phyloP scores from a whole-genome alignment of 1,140 invertebrate genomes.

The Drosophila punjabiensis region DNA sequence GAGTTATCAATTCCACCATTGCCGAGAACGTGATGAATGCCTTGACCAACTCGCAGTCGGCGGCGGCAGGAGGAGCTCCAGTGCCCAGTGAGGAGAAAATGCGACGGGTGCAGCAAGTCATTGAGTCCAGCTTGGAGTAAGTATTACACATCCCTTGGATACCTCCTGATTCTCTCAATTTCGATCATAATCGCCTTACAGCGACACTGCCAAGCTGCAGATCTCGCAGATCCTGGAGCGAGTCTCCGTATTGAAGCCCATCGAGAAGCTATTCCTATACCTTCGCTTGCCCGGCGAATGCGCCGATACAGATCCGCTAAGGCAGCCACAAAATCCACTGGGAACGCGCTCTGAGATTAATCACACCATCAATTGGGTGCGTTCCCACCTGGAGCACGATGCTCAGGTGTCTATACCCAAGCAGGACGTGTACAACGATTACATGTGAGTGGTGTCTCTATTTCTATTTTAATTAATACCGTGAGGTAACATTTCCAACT shows the following conservation, averaged over 20 bases:
- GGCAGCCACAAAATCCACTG: conserved; percentile 92
- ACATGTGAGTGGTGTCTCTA: conserved; percentile 88
- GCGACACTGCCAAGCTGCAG: conserved; percentile 87
- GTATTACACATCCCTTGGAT: not conserved
- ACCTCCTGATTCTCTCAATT: not conserved
- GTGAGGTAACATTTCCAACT: not conserved
- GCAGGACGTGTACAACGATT: conserved; percentile 98
- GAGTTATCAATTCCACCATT: conserved; percentile 73
- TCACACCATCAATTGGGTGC: conserved; percentile 97
- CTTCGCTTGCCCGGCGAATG: conserved; percentile 93
- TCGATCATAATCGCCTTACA: conserved; percentile 53
- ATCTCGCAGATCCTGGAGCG: conserved; percentile 89
- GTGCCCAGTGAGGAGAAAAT: conserved; percentile 68
- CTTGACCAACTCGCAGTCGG: conserved; percentile 33
- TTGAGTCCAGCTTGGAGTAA: conserved; percentile 80
- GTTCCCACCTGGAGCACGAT: conserved; percentile 97
- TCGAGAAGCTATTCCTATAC: conserved; percentile 94
- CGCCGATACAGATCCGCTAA: conserved; percentile 87
- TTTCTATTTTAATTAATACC: not conserved
- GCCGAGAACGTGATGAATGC: conserved; percentile 77
- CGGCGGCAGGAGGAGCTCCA: conserved; percentile 12
- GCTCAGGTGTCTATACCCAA: conserved; percentile 96
- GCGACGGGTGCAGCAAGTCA: conserved; percentile 74
- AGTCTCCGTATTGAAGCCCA: conserved; percentile 89
- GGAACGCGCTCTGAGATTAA: conserved; percentile 95